These are phyloP conservation scores for Hyaena hyaena DNA, from an alignment of 2,113 vertebrate genomes.

Conservation along the genomic window DNA sequence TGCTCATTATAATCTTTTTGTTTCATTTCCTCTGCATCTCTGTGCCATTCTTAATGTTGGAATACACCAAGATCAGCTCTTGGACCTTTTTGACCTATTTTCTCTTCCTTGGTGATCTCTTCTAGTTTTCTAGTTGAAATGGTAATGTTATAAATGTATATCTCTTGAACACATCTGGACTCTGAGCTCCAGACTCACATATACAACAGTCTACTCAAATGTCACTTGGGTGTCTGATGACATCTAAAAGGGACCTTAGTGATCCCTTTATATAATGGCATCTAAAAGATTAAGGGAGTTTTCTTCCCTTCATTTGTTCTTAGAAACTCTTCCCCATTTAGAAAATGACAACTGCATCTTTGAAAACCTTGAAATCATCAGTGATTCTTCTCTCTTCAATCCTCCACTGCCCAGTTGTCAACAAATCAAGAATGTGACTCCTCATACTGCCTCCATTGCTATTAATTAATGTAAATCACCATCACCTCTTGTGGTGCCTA, in stretches of 20 bases:
- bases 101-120: neutral
- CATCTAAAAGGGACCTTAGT: neutral
- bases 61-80: neutral
- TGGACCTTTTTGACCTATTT: neutral
- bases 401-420: neutral
- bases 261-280: neutral
- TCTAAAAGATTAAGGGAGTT: neutral
- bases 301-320: neutral
- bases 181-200: neutral
- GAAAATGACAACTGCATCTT: neutral
- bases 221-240: neutral
- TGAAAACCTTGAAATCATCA: neutral
- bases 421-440: neutral
- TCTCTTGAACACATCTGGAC: neutral
- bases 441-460: neutral
- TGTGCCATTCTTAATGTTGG: neutral
- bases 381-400: neutral
- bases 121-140: neutral
- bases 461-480: neutral
- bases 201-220: neutral
- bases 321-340: neutral
- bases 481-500: neutral
- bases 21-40: neutral
- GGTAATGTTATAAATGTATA: neutral
- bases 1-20: neutral